A percentile compares a stretch with the other conserved stretches of the same genome.
Conservation (phyloP, 2,113 vertebrate genomes). For the Elephantulus edwardii region DNA sequence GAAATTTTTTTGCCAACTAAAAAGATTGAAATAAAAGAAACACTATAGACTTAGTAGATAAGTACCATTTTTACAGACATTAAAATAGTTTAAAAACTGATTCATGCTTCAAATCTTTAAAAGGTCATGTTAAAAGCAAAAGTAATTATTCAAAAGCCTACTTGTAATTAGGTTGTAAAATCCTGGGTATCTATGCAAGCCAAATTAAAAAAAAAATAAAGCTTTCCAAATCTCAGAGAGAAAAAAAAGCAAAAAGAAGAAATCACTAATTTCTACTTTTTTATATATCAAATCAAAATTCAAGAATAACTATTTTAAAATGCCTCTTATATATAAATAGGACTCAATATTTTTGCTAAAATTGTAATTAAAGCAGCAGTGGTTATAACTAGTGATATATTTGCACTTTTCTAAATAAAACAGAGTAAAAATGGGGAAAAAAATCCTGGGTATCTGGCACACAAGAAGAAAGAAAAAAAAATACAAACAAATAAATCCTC, state of each 20-base stretch:
- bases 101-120: not conserved
- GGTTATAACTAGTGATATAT: not conserved
- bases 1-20: slow-evolving; percentile 35
- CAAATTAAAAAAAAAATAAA: too few relatives aligned
- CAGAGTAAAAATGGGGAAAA: slow-evolving; percentile 53
- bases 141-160: slow-evolving; percentile 22
- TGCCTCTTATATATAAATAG: not conserved
- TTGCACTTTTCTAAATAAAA: slow-evolving; percentile 45
- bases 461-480: not conserved
- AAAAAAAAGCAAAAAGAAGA: too few relatives aligned
- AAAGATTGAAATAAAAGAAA: slow-evolving; percentile 36
- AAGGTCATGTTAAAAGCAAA: slow-evolving; percentile 2
- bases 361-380: not conserved
- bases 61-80: not conserved
- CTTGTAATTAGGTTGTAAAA: not conserved
- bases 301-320: slow-evolving; percentile 19
- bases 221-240: too few relatives aligned
- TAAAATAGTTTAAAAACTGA: slow-evolving; percentile 31
- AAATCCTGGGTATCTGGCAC: not conserved
- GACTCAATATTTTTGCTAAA: slow-evolving; percentile 26
- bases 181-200: too few relatives aligned
- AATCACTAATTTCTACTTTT: not conserved
- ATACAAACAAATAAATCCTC: slow-evolving; percentile 7
- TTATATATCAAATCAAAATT: not conserved
- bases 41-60: slow-evolving; percentile 1